These are phyloP conservation scores for Petrocephalus microphthalmus DNA, from an alignment of 2,113 vertebrate species.

Conservation along the genomic window DNA sequence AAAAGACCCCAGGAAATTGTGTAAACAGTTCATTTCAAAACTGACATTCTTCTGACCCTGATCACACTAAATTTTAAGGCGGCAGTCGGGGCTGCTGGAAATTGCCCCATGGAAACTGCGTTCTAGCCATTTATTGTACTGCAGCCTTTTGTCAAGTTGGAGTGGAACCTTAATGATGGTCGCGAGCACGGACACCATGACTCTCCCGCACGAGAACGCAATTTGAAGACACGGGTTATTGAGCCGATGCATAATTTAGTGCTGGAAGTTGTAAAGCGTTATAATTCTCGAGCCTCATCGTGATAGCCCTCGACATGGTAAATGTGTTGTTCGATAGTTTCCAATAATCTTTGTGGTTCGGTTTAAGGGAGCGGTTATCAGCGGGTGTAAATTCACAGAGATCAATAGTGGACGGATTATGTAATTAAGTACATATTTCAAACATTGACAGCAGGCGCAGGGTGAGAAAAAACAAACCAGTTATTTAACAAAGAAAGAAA, in stretches of 20 bases:
- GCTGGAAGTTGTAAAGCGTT: neutral
- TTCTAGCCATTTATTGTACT: neutral
- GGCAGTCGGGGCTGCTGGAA: neutral
- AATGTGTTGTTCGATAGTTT: slow-evolving; percentile 2
- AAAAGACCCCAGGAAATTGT: neutral
- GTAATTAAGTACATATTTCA: slow-evolving; percentile 15
- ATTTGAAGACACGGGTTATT: neutral
- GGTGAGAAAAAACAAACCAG: neutral
- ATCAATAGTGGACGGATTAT: neutral
- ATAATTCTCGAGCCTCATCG: neutral
- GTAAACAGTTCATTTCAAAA: neutral
- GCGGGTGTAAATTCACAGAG: slow-evolving; percentile 7
- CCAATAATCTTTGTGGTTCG: slow-evolving; percentile 2
- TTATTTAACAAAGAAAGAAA: neutral
- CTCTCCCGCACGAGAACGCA: neutral
- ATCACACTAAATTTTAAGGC: neutral
- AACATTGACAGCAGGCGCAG: neutral
- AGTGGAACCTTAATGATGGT: neutral
- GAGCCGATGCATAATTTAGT: neutral
- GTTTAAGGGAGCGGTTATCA: neutral
- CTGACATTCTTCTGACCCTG: neutral
- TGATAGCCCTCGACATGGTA: neutral
- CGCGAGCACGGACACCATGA: neutral
- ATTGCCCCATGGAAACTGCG: neutral
- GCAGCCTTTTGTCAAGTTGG: neutral